Percentiles rank a stretch among this genome's conserved stretches.
Conservation (phyloP, 1,140 invertebrate genomes). For the Drosophila arawakana region DNA sequence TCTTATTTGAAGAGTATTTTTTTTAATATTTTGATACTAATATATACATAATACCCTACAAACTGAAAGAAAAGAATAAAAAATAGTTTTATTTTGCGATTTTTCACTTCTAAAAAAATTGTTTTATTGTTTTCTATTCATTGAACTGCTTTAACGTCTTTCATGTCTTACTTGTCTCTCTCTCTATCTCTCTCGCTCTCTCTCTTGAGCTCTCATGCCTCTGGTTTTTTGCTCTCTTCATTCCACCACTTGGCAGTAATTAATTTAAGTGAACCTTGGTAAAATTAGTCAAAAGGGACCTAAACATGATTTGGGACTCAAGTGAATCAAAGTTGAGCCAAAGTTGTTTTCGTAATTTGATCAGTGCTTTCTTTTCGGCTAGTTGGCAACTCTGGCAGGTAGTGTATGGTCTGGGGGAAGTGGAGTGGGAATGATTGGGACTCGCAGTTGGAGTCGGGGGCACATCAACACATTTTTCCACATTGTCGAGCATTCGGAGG, state of each 20-base stretch:
- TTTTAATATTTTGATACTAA: no score
- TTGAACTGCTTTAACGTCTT: no score
- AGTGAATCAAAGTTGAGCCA: slow-evolving; percentile 50
- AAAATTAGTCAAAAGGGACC: slow-evolving; percentile 21
- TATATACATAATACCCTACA: no score
- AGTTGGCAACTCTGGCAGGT: slow-evolving; percentile 1
- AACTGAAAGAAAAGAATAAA: no score
- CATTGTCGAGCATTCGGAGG: slow-evolving; percentile 43
- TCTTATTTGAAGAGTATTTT: no score
- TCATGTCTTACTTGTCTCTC: neutral
- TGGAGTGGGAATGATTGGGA: neutral
- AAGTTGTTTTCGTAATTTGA: slow-evolving; percentile 51
- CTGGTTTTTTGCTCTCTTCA: no score
- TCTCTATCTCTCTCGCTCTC: neutral
- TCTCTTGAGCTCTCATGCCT: neutral
- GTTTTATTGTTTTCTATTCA: no score
- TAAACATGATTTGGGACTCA: slow-evolving; percentile 25
- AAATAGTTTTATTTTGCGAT: no score
- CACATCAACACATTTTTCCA: slow-evolving; percentile 54
- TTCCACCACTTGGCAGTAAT: slow-evolving; percentile 27
- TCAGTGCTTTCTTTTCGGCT: slow-evolving; percentile 12
- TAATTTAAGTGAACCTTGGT: slow-evolving; percentile 32
- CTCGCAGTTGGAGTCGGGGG: neutral
- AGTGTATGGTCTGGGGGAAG: neutral
- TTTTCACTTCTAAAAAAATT: no score